Conservation (phyloP, 37 sponge, comb jelly and placozoan genomes). For the Axinella damicornis region DNA sequence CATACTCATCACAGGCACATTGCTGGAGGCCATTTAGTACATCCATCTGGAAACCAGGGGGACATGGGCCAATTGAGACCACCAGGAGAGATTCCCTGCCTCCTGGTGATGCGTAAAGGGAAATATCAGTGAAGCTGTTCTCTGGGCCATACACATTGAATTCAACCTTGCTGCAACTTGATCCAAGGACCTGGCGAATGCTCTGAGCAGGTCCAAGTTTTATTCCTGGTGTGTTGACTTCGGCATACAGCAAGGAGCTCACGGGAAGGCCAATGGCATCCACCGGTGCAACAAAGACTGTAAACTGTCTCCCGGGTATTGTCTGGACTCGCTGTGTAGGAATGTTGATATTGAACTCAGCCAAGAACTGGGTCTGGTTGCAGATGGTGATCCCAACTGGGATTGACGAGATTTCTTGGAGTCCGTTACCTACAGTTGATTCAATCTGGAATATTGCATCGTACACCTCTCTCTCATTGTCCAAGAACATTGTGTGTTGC, state of each 20-base stretch:
- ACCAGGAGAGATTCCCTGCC: neutral
- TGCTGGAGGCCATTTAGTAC: neutral
- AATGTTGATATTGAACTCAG: neutral
- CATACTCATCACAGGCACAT: constrained; percentile 33
- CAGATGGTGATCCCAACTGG: constrained; percentile 12
- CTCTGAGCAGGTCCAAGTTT: neutral
- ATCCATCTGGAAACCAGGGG: constrained; percentile 32
- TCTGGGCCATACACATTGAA: constrained; percentile 42
- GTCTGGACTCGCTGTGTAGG: neutral
- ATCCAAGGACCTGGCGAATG: neutral
- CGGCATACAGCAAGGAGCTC: constrained; percentile 11
- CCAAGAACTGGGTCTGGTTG: neutral
- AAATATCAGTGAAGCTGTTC: neutral
- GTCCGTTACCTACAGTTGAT: constrained; percentile 5
- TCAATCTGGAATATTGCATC: neutral
- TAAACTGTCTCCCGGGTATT: constrained; percentile 26
- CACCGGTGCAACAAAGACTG: neutral
- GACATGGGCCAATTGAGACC: constrained; percentile 23
- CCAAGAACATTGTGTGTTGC: neutral
- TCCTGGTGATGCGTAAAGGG: constrained; percentile 3
- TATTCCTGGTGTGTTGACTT: too few relatives aligned
- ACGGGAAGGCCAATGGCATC: constrained; percentile 13
- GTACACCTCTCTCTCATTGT: neutral
- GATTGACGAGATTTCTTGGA: constrained; percentile 1
- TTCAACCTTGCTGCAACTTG: constrained; percentile 1